Percentiles rank a stretch among this genome's conserved stretches.
These are phyloP conservation scores for Molothrus aeneus DNA, from an alignment of 2,797 vertebrate genomes.

Conservation along the genomic window DNA sequence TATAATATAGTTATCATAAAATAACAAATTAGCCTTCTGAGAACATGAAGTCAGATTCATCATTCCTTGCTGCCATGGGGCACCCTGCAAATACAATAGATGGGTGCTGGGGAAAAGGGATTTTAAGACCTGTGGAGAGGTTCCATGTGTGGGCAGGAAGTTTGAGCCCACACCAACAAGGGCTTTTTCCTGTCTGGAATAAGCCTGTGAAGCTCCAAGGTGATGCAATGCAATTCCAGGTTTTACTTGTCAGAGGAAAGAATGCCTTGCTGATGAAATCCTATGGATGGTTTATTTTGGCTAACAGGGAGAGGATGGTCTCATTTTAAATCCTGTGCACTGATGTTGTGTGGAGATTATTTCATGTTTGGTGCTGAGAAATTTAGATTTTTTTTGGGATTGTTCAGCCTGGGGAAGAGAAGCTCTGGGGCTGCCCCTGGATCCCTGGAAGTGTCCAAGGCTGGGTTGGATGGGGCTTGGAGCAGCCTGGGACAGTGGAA, in stretches of 20 bases:
- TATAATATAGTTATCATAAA: no score
- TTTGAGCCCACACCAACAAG: neutral
- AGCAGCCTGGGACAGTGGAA: neutral
- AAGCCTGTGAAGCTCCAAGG: no score
- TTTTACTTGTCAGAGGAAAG: neutral
- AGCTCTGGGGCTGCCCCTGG: neutral
- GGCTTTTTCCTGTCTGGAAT: neutral
- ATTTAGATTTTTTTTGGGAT: neutral
- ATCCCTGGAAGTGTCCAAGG: neutral
- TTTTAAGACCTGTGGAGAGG: neutral
- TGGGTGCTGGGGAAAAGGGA: neutral
- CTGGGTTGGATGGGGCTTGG: neutral
- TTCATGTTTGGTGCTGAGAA: neutral
- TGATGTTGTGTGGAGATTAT: no score
- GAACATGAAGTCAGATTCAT: no score
- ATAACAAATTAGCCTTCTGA: no score
- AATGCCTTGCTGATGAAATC: neutral
- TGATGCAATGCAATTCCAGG: neutral
- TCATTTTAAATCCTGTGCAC: accelerated
- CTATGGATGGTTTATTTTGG: accelerated
- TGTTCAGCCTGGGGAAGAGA: neutral
- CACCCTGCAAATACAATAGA: no score
- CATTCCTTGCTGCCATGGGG: no score
- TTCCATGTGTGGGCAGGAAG: neutral
- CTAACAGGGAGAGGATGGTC: no score